Evolutionary conservation across 2,888 invertebrate species (phyloP).

Genomic region (Drosophila cracens): DNA sequence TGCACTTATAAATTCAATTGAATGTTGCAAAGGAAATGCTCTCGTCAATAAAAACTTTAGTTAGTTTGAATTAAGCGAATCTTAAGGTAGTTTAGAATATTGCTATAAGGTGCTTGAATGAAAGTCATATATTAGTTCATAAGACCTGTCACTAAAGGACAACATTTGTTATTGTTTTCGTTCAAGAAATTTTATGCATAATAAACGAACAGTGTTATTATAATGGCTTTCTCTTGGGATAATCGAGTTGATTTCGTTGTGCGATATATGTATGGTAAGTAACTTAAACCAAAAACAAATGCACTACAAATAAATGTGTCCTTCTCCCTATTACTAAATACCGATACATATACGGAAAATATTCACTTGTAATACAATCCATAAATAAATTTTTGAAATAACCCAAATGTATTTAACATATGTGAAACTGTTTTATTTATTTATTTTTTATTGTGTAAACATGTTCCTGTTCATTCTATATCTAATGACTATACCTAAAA

Average conservation of each 20-base stretch:
- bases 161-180: slow-evolving; percentile 34
- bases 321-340: not conserved
- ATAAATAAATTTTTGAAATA: not conserved
- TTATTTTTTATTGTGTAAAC: not conserved
- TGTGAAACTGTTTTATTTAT: not conserved
- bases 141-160: slow-evolving; percentile 36
- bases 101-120: slow-evolving; percentile 17
- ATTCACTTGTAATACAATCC: not conserved
- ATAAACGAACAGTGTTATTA: slow-evolving; percentile 49
- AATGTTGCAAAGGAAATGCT: slow-evolving; percentile 67
- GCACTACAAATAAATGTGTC: not conserved
- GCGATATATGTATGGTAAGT: slow-evolving; percentile 92
- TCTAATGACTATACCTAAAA: not conserved
- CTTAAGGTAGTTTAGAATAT: slow-evolving; percentile 75
- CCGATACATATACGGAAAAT: not conserved
- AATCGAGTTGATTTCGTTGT: slow-evolving; percentile 93
- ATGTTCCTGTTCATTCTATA: not conserved
- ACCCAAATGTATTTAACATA: not conserved
- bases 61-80: slow-evolving; percentile 83
- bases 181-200: slow-evolving; percentile 67
- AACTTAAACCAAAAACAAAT: not conserved
- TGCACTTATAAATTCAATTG: slow-evolving; percentile 58
- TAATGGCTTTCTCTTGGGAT: slow-evolving; percentile 93
- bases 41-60: slow-evolving; percentile 68
- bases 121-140: slow-evolving; percentile 28